phyloP scores from a whole-genome alignment of 2,113 vertebrate genomes.

The Rhinolophus ferrumequinum region DNA sequence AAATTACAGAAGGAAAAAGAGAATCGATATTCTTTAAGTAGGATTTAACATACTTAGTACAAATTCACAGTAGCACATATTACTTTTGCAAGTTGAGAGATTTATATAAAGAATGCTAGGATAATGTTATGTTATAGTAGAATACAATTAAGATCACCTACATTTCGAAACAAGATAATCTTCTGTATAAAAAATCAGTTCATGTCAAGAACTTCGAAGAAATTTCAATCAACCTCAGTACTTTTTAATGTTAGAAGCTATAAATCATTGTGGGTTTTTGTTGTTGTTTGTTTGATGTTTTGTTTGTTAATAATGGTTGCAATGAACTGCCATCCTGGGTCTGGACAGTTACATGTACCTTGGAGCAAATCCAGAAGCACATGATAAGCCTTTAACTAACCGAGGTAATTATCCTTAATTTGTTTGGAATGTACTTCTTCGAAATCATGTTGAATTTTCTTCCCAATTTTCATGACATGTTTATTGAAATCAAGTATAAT shows the following conservation, averaged over 20 bases:
- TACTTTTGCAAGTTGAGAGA: not conserved
- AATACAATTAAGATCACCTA: slow-evolving; percentile 13
- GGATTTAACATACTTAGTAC: not conserved
- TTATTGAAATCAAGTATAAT: slow-evolving; percentile 66
- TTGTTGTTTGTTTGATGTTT: not conserved
- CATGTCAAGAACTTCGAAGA: not conserved
- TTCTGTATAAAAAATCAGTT: not conserved
- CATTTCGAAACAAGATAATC: not conserved
- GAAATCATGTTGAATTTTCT: slow-evolving; percentile 47
- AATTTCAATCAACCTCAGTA: not conserved
- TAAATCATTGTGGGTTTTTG: not conserved
- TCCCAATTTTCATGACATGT: slow-evolving; percentile 34
- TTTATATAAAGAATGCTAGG: not conserved
- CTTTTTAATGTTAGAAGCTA: not conserved
- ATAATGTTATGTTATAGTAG: not conserved
- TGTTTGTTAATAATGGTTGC: not conserved
- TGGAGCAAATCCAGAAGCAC: slow-evolving; percentile 57
- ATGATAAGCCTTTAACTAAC: not conserved
- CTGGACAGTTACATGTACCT: slow-evolving; percentile 34
- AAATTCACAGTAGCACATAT: not conserved
- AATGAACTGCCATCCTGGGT: not conserved
- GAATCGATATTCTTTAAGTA: not conserved
- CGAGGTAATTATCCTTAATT: slow-evolving; percentile 39
- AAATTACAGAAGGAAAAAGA: not conserved
- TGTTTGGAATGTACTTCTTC: not conserved